Conservation (phyloP, 2,113 vertebrate species). For the Lepisosteus osseus region DNA sequence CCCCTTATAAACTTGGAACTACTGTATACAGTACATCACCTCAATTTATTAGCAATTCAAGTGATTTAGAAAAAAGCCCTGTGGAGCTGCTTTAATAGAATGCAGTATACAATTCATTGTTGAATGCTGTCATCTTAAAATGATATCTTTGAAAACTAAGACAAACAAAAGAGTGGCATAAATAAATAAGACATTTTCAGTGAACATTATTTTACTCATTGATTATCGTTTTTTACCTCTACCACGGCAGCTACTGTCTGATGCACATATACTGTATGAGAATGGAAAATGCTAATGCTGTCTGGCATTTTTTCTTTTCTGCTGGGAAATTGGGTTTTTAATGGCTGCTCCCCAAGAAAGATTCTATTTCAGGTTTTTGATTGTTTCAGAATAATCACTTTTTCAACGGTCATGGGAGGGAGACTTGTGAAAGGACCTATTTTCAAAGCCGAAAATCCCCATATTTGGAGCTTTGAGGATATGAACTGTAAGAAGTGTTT, state of each 20-base stretch:
- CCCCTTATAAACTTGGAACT: background rate
- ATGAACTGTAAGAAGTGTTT: background rate
- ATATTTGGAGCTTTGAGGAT: background rate
- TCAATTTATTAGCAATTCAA: background rate
- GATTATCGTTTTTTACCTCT: background rate
- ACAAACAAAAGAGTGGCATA: background rate
- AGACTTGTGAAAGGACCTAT: background rate
- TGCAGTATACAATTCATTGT: conserved; percentile 16
- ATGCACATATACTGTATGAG: background rate
- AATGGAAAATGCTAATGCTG: background rate
- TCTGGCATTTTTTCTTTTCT: background rate
- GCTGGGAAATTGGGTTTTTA: background rate
- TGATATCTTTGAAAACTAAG: conserved; percentile 13
- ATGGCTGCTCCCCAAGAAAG: background rate
- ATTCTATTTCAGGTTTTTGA: conserved; percentile 7
- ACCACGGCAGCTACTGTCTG: too few species aligned
- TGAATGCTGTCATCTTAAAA: background rate
- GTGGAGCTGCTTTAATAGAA: background rate
- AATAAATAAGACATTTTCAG: conserved; percentile 16
- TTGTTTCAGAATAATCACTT: conserved; percentile 3
- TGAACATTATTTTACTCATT: background rate
- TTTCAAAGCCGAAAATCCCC: background rate
- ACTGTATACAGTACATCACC: background rate
- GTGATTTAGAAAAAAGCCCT: background rate
- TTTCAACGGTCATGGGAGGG: background rate